Percentiles rank a stretch among this genome's conserved stretches.
These are phyloP conservation scores for Flabesymbios commensalis DNA, from an alignment of 2,888 invertebrate genomes.

Conservation along the genomic window DNA sequence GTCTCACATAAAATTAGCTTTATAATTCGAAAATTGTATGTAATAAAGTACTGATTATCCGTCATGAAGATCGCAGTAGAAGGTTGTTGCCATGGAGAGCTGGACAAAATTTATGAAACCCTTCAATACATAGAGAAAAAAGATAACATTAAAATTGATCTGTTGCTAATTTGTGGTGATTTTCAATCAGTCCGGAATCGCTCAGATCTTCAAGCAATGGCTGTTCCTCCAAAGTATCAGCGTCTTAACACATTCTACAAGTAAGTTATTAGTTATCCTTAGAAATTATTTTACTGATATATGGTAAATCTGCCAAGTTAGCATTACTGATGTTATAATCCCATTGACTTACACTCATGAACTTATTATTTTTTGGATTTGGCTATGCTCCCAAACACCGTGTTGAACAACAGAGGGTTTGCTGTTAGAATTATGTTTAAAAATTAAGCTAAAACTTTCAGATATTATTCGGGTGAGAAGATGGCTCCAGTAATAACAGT, in stretches of 20 bases:
- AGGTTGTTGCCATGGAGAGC: slow-evolving; percentile 97
- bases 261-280: slow-evolving; percentile 64
- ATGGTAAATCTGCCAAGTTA: too few relatives aligned
- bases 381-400: background rate
- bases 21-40: too few relatives aligned
- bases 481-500: slow-evolving; percentile 88
- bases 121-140: slow-evolving; percentile 76
- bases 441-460: too few relatives aligned
- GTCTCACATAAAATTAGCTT: too few relatives aligned
- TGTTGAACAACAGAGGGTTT: too few relatives aligned
- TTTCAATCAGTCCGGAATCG: slow-evolving; percentile 93
- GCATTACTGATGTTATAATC: too few relatives aligned
- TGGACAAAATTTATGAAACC: slow-evolving; percentile 91
- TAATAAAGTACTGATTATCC: background rate
- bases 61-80: slow-evolving; percentile 73
- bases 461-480: slow-evolving; percentile 92
- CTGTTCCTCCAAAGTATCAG: slow-evolving; percentile 89
- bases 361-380: background rate
- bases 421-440: too few relatives aligned
- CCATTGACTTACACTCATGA: background rate
- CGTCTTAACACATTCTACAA: slow-evolving; percentile 90
- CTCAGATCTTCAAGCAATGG: slow-evolving; percentile 89
- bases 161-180: slow-evolving; percentile 96
- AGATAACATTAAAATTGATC: slow-evolving; percentile 78
- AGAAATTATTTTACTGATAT: too few relatives aligned